A percentile compares a stretch with the other conserved stretches of the same genome.
These are phyloP conservation scores for Pandion haliaetus DNA, from an alignment of 2,113 vertebrate genomes.

Conservation along the genomic window DNA sequence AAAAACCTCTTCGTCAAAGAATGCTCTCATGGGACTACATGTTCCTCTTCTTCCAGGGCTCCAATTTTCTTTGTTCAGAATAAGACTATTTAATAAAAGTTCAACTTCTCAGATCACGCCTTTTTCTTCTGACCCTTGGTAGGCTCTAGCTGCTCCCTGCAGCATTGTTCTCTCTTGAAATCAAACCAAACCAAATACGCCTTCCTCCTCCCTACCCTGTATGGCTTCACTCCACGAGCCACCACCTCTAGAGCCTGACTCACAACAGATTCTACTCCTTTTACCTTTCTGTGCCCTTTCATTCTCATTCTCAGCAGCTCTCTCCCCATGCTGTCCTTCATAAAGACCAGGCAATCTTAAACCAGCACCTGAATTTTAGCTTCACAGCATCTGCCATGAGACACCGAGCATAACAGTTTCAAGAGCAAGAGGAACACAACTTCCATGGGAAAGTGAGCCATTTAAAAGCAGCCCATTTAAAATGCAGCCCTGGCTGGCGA, in stretches of 20 bases:
- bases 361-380: not conserved
- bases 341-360: not conserved
- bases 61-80: not conserved
- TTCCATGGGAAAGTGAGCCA: not conserved
- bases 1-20: not conserved
- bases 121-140: not conserved
- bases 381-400: not conserved
- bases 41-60: not conserved
- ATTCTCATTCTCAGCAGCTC: not conserved
- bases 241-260: not conserved
- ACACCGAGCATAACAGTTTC: accelerated
- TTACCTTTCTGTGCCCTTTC: not conserved
- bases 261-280: not conserved
- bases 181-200: not conserved
- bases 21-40: not conserved
- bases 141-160: not conserved
- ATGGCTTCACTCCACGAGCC: not conserved
- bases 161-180: not conserved
- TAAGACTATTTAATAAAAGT: not conserved
- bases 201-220: not conserved
- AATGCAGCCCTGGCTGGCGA: not conserved
- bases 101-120: not conserved
- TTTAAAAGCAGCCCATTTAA: not conserved
- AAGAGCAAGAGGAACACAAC: not conserved
- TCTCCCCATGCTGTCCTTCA: not conserved